Percentiles rank a stretch among this genome's conserved stretches.
Evolutionary conservation across 2,888 invertebrate genomes (phyloP).

Genomic region (Esperia sulphurella): DNA sequence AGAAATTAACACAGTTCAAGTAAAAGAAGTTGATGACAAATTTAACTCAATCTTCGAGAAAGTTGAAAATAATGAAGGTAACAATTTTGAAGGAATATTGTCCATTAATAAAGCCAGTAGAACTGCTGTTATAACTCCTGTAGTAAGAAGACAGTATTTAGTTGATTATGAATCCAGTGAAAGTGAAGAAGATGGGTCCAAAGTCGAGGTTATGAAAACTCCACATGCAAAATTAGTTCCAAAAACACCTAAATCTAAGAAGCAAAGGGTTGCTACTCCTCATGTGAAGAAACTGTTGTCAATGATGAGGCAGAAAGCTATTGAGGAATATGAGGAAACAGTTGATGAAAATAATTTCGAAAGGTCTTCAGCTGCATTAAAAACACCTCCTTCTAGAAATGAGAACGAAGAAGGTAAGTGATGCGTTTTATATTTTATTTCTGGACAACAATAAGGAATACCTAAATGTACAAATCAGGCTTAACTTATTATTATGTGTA

Average conservation of each 20-base stretch:
- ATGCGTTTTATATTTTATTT: background rate
- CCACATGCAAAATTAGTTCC: conserved; percentile 40
- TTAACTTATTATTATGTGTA: too few species aligned
- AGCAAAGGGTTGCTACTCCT: conserved; percentile 52
- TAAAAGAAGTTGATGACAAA: conserved; percentile 44
- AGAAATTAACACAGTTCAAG: conserved; percentile 17
- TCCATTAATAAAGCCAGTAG: conserved; percentile 50
- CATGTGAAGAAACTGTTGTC: conserved; percentile 54
- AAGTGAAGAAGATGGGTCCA: conserved; percentile 37
- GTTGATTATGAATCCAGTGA: conserved; percentile 68
- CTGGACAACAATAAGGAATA: too few species aligned
- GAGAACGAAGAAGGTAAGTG: conserved; percentile 37
- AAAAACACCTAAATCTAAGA: conserved; percentile 53
- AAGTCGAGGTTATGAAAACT: conserved; percentile 29
- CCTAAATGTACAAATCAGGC: too few species aligned
- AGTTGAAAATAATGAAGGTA: conserved; percentile 31
- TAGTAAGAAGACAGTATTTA: conserved; percentile 49
- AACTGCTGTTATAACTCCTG: conserved; percentile 65
- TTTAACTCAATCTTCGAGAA: conserved; percentile 63
- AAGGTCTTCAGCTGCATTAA: conserved; percentile 17
- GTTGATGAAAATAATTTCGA: conserved; percentile 26
- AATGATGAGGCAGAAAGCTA: conserved; percentile 46
- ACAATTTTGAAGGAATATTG: conserved; percentile 51
- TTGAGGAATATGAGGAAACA: conserved; percentile 48
- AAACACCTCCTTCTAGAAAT: conserved; percentile 43